These are phyloP conservation scores for Pemphigus obesinymphae DNA, from an alignment of 1,140 invertebrate species.

Conservation along the genomic window DNA sequence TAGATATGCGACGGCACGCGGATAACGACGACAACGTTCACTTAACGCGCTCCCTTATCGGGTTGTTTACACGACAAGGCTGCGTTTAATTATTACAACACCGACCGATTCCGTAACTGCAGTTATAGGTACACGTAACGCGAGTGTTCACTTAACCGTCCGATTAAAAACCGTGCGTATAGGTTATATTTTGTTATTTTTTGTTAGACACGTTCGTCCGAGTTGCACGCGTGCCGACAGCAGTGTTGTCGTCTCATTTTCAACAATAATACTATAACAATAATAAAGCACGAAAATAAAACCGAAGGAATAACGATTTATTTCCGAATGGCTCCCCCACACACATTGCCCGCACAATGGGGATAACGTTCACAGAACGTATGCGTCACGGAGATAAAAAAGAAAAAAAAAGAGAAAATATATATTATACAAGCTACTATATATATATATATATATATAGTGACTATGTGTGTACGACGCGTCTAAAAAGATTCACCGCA, in stretches of 20 bases:
- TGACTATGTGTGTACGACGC: not conserved
- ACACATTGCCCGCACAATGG: not conserved
- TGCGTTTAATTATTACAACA: slow-evolving; percentile 15
- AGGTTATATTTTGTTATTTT: no score
- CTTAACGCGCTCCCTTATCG: slow-evolving; percentile 9
- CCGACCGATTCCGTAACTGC: not conserved
- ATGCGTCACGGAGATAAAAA: slow-evolving; percentile 40
- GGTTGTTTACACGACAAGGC: not conserved
- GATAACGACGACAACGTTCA: slow-evolving; percentile 18
- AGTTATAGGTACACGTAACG: not conserved
- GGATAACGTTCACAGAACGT: not conserved
- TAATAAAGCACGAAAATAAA: not conserved
- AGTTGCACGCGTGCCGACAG: not conserved
- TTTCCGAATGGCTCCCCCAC: slow-evolving; percentile 12
- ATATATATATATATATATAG: not conserved
- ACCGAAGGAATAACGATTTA: slow-evolving; percentile 21
- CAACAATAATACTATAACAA: no score
- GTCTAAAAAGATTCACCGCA: slow-evolving; percentile 31
- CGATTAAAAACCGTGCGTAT: not conserved
- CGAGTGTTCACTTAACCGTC: not conserved
- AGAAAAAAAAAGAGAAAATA: not conserved
- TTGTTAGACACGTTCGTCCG: no score
- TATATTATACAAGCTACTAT: not conserved
- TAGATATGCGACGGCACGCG: not conserved
- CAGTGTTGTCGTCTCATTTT: not conserved